phyloP scores from a whole-genome alignment of 1,140 invertebrate species.

The Apis mellifera region DNA sequence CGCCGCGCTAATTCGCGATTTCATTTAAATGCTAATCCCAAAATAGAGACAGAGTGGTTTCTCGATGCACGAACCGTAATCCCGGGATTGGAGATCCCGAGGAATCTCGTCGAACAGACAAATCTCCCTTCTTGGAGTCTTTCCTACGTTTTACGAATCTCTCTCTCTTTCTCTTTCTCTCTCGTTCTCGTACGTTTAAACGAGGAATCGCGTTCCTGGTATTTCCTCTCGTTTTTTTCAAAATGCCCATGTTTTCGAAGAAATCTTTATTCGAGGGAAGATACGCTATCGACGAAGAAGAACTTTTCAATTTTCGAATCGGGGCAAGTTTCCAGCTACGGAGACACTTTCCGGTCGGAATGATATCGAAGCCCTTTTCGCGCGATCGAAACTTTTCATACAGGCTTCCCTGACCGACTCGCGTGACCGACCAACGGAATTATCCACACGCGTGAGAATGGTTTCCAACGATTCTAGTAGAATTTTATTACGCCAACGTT shows the following conservation, averaged over 20 bases:
- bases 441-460: conserved; percentile 34
- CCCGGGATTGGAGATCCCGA: not conserved
- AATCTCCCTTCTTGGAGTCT: not conserved
- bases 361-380: conserved; percentile 54
- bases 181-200: conserved; percentile 10
- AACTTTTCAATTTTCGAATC: conserved; percentile 49
- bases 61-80: not conserved
- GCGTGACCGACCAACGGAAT: conserved; percentile 33
- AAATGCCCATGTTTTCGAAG: not conserved
- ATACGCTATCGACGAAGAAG: conserved; percentile 34
- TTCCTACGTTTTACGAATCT: too few relatives aligned
- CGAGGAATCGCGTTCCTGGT: not conserved
- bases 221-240: not conserved
- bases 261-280: conserved; percentile 15
- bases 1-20: conserved; percentile 36
- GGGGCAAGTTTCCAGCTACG: conserved; percentile 37
- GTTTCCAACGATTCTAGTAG: conserved; percentile 11
- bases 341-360: conserved; percentile 46
- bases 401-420: conserved; percentile 37
- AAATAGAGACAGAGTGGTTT: conserved; percentile 15
- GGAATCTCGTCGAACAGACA: too few relatives aligned
- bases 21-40: conserved; percentile 48
- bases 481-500: conserved; percentile 14
- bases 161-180: not conserved
- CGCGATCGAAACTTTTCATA: conserved; percentile 51